Evolutionary conservation across 2,797 vertebrate genomes (phyloP), one percentile per base, ranked within the genome.

Genomic region (Sphenodon punctatus): DNA sequence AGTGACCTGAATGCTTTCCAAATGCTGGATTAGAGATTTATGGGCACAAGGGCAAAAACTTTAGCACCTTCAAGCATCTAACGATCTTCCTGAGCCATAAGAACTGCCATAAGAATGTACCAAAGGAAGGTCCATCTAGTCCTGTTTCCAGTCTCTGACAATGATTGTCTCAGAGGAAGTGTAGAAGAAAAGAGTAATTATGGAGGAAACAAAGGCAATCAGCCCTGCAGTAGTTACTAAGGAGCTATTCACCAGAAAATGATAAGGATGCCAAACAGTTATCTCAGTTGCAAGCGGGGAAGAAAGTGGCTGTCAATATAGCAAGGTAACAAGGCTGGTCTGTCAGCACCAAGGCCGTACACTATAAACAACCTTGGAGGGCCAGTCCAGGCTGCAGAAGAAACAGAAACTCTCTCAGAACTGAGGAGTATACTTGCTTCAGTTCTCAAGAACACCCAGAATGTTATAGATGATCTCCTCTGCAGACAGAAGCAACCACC

Each of bases 131-230:
- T n/a, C n/a, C n/a, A n/a, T n/a, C n/a, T n/a, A n/a, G n/a, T n/a
- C n/a, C n/a, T n/a, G n/a, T n/a, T n/a, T n/a, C n/a, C n/a, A n/a
- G n/a, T n/a, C n/a, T n/a, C n/a, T n/a, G n/a, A n/a, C n/a, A n/a
- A n/a, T n/a, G n/a, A n/a, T n/a, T n/a, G n/a, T n/a, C n/a, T n/a
- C n/a, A n/a, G n/a, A n/a, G n/a, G n/a, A n/a, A n/a, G n/a, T n/a
- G n/a, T n/a, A n/a, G n/a, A n/a, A n/a, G n/a, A n/a, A n/a, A n/a
- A n/a, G n/a, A n/a, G n/a, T n/a, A n/a, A n/a, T n/a, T n/a, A n/a
- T n/a, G n/a, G n/a, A n/a, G n/a, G n/a, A n/a, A n/a, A n/a, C 27
- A 1, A 0, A 22, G 43, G 53, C 0, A 0, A 20, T 1, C 17
- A 14, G 60, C 56, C 67, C 72, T 56, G 36, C 30, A 23, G 69